phyloP scores from a whole-genome alignment of 2,113 vertebrate species.

The Arizona elegans region DNA sequence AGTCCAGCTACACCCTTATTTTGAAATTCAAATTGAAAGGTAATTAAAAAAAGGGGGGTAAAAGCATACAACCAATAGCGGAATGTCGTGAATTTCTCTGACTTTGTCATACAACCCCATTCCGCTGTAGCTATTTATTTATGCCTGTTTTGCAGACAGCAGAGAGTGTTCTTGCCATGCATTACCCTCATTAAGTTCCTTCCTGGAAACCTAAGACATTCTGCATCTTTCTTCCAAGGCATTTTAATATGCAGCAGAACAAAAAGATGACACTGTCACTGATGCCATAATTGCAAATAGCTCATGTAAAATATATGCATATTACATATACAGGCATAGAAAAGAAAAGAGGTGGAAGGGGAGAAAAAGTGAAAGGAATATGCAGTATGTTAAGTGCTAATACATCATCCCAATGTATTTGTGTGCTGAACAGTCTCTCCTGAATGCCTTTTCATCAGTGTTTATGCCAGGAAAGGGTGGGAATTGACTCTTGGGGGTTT shows the following conservation, averaged over 20 bases:
- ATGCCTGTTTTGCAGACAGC: conserved; percentile 63
- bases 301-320: conserved; percentile 63
- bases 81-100: conserved; percentile 53
- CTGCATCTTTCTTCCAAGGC: conserved; percentile 66
- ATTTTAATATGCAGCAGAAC: conserved; percentile 70
- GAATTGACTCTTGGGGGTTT: conserved; percentile 59
- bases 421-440: conserved; percentile 49
- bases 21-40: conserved; percentile 11
- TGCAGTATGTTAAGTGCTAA: conserved; percentile 59
- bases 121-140: conserved; percentile 57
- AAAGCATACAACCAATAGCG: background rate
- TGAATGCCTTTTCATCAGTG: conserved; percentile 60
- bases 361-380: conserved; percentile 42
- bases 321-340: conserved; percentile 48
- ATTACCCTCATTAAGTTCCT: conserved; percentile 64
- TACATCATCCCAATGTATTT: conserved; percentile 63
- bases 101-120: conserved; percentile 49
- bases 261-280: conserved; percentile 67
- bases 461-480: conserved; percentile 60
- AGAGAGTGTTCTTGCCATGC: conserved; percentile 64
- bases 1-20: background rate
- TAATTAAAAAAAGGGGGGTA: background rate
- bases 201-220: conserved; percentile 67
- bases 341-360: conserved; percentile 4
- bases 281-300: conserved; percentile 66